Base-by-base conservation (phyloP, 2,888 invertebrate genomes). In the Drosophila prolongata region DNA sequence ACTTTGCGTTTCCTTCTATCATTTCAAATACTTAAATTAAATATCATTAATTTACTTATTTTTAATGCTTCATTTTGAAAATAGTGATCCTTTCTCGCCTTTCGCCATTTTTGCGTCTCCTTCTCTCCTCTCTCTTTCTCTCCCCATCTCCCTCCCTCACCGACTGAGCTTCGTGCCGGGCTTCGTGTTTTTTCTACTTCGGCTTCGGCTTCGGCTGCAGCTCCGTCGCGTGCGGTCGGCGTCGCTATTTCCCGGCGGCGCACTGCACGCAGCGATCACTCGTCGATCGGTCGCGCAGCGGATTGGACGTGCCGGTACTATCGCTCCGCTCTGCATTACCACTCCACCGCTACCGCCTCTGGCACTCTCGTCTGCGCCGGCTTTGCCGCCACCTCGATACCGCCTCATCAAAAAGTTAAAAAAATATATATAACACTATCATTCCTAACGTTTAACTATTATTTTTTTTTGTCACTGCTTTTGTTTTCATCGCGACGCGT, bases 221-320 rank as follows among this genome's bases (percentile, higher is more conserved):
- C 24, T 62, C 62, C 62, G 49, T 19, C 9, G 42, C 62, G 27
- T 49, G 42, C 42, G 58, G 34, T 52, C 73, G 72, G 49, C 60
- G 52, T 61, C 58, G 47, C 78, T 80, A 80, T 78, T 86, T 84
- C 78, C 70, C 75, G 85, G 75, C 60, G 43, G 72, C 83, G 70
- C 79, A 76, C 55, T 85, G 85, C 80, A 79, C 77, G 75, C 79
- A 82, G 72, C 77, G 86, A 82, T 90, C 90, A 89, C 75, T 89
- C 90, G 85, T 78, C 76, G 82, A 89, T 89, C 89, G 79, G 79
- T 87, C 75, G 89, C 77, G 83, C 72, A 76, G 68, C 77, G 83
- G 83, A 75, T 73, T 76, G 77, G 85, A 80, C 86, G 80, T 77
- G 40, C 46, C 40, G 57, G 40, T 42, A 27, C n/a, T 37, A 49